phyloP scores from a whole-genome alignment of 2,797 vertebrate genomes.

The Enteromius argenteus region DNA sequence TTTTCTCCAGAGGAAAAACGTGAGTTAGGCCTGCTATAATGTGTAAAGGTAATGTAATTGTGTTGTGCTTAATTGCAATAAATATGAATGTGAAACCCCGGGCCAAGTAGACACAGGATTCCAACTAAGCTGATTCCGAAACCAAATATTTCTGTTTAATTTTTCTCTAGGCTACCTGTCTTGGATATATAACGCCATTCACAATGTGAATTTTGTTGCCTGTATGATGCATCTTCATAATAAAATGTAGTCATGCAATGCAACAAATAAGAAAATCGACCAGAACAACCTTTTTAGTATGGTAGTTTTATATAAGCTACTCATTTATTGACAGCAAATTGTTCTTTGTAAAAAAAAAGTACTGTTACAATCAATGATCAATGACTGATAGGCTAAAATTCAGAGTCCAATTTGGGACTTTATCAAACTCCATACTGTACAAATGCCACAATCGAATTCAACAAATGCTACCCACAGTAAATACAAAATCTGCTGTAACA shows the following conservation, averaged over 20 bases:
- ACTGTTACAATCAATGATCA: not conserved
- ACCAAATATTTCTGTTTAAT: slow-evolving; percentile 5
- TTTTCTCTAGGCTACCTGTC: not conserved
- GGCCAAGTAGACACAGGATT: slow-evolving; percentile 15
- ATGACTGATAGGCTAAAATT: not conserved
- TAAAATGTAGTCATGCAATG: slow-evolving; percentile 36
- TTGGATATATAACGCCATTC: not conserved
- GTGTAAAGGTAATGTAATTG: slow-evolving; percentile 62
- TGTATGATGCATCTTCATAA: slow-evolving; percentile 17
- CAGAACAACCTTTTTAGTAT: too few relatives aligned
- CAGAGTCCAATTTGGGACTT: not conserved
- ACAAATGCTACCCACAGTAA: not conserved
- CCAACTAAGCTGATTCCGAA: not conserved
- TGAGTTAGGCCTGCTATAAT: slow-evolving; percentile 72
- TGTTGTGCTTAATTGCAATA: slow-evolving; percentile 79
- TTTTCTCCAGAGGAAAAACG: slow-evolving; percentile 32
- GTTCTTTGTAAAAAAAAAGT: not conserved
- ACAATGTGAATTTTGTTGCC: slow-evolving; percentile 5
- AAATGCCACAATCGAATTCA: slow-evolving; percentile 1
- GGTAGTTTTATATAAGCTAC: not conserved
- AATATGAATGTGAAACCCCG: slow-evolving; percentile 58
- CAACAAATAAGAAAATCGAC: not conserved
- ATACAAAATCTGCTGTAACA: not conserved
- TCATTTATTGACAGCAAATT: not conserved
- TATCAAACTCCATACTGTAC: not conserved